Evolutionary conservation across 2,797 vertebrate genomes (phyloP).

Genomic region (Hozukius guyotensis): DNA sequence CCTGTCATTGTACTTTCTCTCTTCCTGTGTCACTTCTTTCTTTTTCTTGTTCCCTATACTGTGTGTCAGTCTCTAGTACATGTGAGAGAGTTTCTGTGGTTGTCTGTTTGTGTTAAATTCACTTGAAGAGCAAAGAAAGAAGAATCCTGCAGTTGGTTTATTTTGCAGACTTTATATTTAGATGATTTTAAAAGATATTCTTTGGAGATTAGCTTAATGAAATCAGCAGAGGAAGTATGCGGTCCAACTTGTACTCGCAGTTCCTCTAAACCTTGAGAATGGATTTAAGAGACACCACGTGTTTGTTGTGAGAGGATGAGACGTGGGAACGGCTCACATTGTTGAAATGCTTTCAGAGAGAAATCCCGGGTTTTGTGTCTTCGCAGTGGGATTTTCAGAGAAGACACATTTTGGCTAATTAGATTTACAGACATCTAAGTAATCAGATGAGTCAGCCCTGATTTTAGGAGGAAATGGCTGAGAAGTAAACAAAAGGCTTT

Average conservation of each 20-base stretch:
- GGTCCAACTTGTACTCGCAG: neutral
- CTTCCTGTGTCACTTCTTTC: slow-evolving; percentile 34
- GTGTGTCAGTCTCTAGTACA: neutral
- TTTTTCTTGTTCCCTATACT: neutral
- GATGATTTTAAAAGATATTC: neutral
- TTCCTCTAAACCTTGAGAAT: neutral
- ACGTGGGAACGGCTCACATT: neutral
- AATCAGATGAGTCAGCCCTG: slow-evolving; percentile 47
- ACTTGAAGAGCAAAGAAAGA: neutral
- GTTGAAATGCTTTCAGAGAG: neutral
- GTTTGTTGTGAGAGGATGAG: neutral
- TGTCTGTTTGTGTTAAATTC: neutral
- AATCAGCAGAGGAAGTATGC: neutral
- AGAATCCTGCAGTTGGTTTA: neutral
- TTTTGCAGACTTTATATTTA: neutral
- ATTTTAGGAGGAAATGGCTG: slow-evolving; percentile 37
- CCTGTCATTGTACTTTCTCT: slow-evolving; percentile 13
- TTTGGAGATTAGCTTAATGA: neutral
- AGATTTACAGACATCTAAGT: slow-evolving; percentile 36
- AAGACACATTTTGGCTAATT: slow-evolving; percentile 36
- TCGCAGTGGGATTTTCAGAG: slow-evolving; percentile 7
- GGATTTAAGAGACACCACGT: neutral
- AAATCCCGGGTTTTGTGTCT: slow-evolving; percentile 7
- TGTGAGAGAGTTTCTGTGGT: neutral
- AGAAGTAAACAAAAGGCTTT: slow-evolving; percentile 40